Conservation (phyloP, 1,140 invertebrate genomes). For the Papilio polytes region DNA sequence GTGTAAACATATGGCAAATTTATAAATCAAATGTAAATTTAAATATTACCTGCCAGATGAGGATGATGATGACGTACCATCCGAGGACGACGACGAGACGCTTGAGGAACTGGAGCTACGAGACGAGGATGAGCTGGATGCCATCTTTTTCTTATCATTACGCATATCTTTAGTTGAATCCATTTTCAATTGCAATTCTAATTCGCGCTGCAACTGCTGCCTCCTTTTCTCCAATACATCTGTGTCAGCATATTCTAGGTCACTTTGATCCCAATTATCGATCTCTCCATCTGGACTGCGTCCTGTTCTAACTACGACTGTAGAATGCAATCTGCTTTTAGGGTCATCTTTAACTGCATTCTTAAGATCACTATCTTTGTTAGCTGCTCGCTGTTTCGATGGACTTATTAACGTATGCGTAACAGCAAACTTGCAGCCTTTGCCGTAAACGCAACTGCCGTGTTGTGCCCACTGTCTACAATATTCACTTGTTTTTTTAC, state of each 20-base stretch:
- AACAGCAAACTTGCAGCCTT: constrained; percentile 89
- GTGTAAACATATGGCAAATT: not conserved
- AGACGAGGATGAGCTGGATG: constrained; percentile 88
- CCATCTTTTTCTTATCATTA: constrained; percentile 88
- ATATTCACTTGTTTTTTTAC: constrained; percentile 85
- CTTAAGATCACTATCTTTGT: constrained; percentile 87
- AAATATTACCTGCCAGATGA: constrained; percentile 77
- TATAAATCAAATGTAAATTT: not conserved
- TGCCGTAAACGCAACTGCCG: constrained; percentile 90
- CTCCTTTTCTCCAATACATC: constrained; percentile 91
- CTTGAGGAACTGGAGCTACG: constrained; percentile 87
- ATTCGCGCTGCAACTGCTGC: constrained; percentile 90
- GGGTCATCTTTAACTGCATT: constrained; percentile 85
- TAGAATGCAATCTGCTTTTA: constrained; percentile 87
- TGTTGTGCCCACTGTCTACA: constrained; percentile 90
- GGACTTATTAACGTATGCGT: constrained; percentile 90
- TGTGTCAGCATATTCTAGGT: constrained; percentile 92
- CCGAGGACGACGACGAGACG: constrained; percentile 85
- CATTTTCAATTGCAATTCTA: constrained; percentile 90
- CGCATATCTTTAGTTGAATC: constrained; percentile 85
- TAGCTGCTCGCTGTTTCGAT: constrained; percentile 88
- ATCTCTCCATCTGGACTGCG: constrained; percentile 87
- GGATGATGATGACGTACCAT: constrained; percentile 86
- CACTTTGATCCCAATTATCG: constrained; percentile 91
- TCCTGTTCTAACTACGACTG: constrained; percentile 86